These are phyloP conservation scores for Siderastrea siderea DNA, from an alignment of 92 coral and sea anemone species.

Conservation along the genomic window DNA sequence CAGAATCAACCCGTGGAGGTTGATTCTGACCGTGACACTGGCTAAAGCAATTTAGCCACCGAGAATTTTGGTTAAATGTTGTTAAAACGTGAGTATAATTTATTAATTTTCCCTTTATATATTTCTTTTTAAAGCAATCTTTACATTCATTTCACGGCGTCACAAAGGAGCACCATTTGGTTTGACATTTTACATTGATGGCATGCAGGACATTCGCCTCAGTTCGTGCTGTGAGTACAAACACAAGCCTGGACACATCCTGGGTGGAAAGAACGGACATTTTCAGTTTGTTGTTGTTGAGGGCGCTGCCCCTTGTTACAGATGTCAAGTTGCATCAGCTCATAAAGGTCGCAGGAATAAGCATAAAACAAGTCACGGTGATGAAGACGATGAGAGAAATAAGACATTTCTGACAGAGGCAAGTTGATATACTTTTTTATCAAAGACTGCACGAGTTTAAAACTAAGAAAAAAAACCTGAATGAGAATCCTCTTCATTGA, in stretches of 20 bases:
- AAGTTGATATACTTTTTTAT: neutral
- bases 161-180: conserved; percentile 99
- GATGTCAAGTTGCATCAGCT: conserved; percentile 89
- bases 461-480: too few relatives aligned
- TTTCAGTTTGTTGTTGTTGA: conserved; percentile 97
- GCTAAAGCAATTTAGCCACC: too few relatives aligned
- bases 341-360: conserved; percentile 46
- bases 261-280: conserved; percentile 97
- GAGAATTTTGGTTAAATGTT: too few relatives aligned
- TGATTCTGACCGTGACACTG: neutral
- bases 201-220: conserved; percentile 96
- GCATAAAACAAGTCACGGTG: conserved; percentile 43
- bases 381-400: conserved; percentile 35
- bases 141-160: conserved; percentile 96
- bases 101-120: neutral
- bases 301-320: conserved; percentile 99
- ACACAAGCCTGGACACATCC: conserved; percentile 93
- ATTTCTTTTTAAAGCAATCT: conserved; percentile 73
- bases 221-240: conserved; percentile 98
- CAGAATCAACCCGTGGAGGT: too few relatives aligned
- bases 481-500: too few relatives aligned
- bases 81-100: too few relatives aligned
- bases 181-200: conserved; percentile 96
- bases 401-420: conserved; percentile 86
- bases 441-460: too few relatives aligned